A percentile compares a stretch with the other conserved stretches of the same genome.
Conservation (phyloP, 2,888 invertebrate species). For the Chesias legatella region DNA sequence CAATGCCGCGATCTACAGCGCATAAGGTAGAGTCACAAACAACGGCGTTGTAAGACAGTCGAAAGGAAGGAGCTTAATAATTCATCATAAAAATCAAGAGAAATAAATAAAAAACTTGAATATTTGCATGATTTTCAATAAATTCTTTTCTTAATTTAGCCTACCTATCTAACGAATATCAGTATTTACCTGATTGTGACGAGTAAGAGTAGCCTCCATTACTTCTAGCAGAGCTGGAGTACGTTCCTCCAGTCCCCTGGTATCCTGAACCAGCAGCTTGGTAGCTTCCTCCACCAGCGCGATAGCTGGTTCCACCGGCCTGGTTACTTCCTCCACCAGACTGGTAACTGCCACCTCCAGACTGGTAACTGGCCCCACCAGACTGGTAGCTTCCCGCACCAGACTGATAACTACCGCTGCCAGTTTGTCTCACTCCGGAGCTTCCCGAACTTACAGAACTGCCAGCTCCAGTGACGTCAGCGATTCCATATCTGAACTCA, state of each 20-base stretch:
- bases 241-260: conserved; percentile 25
- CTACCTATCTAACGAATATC: conserved; percentile 1
- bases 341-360: conserved; percentile 28
- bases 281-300: conserved; percentile 19
- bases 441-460: conserved; percentile 27
- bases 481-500: conserved; percentile 65
- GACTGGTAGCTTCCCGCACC: conserved; percentile 34
- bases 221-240: conserved; percentile 29
- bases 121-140: no score
- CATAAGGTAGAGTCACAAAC: no score
- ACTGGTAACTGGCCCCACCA: conserved; percentile 30
- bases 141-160: no score
- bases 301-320: conserved; percentile 27
- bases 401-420: conserved; percentile 20
- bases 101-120: no score
- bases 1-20: no score
- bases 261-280: conserved; percentile 25
- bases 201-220: conserved; percentile 56
- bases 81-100: no score
- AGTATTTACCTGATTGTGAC: conserved; percentile 52
- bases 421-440: conserved; percentile 7
- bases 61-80: no score
- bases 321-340: conserved; percentile 27
- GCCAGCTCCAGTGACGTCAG: conserved; percentile 51
- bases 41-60: no score